Conservation (phyloP, 1,140 invertebrate species). For the Trinorchestia longiramus region DNA sequence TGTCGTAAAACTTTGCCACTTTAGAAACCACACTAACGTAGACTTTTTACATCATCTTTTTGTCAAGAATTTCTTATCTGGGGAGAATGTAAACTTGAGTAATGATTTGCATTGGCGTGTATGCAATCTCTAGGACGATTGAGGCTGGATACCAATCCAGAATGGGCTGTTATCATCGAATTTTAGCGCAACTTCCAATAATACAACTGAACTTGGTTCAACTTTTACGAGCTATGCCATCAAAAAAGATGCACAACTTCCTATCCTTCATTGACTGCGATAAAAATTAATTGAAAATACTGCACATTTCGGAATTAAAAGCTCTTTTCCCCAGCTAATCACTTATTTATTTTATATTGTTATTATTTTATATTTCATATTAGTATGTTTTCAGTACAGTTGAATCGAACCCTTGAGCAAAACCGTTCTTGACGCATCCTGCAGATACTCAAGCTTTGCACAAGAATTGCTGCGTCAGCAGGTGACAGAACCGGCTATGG, state of each 20-base stretch:
- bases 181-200: background rate
- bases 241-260: background rate
- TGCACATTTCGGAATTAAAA: no score
- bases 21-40: background rate
- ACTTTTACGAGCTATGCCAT: background rate
- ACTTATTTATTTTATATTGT: no score
- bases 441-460: background rate
- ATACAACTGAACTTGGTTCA: background rate
- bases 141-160: background rate
- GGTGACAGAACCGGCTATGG: background rate
- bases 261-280: no score
- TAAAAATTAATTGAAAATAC: no score
- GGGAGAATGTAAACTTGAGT: background rate
- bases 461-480: background rate
- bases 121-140: background rate
- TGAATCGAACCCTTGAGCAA: background rate
- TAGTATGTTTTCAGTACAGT: background rate
- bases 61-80: background rate
- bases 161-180: background rate
- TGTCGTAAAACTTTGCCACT: constrained; percentile 11
- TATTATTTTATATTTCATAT: background rate
- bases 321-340: no score
- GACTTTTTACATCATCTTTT: background rate
- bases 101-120: background rate
- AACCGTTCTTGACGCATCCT: background rate